phyloP scores from a whole-genome alignment of 2,113 vertebrate genomes.

The Balaenoptera acutorostrata region DNA sequence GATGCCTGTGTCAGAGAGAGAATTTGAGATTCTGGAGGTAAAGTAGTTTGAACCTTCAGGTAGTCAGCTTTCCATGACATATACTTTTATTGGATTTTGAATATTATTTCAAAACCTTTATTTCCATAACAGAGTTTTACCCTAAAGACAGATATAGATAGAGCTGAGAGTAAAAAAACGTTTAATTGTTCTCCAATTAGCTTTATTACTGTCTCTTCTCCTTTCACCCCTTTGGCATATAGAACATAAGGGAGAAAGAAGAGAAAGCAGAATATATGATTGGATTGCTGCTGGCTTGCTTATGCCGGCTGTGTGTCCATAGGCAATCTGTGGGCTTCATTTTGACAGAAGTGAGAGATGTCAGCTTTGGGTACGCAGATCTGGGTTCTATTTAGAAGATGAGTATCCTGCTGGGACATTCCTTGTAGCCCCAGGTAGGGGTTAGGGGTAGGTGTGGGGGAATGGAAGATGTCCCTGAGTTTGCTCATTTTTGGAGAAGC shows the following conservation, averaged over 20 bases:
- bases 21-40: background rate
- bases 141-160: background rate
- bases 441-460: no score
- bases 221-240: background rate
- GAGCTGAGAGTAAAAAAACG: background rate
- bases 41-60: background rate
- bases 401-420: background rate
- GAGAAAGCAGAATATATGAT: background rate
- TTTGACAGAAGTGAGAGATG: background rate
- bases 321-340: background rate
- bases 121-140: background rate
- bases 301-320: background rate
- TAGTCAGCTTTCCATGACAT: background rate
- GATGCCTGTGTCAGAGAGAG: background rate
- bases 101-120: conserved; percentile 25
- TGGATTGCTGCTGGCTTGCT: background rate
- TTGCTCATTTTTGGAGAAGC: background rate
- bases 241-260: background rate
- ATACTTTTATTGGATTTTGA: background rate
- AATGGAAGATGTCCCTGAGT: background rate
- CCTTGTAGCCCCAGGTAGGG: background rate
- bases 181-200: background rate
- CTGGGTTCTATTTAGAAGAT: background rate
- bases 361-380: background rate
- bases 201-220: background rate